Base-by-base conservation (phyloP, 2,888 invertebrate species). In the Melanargia galathea region DNA sequence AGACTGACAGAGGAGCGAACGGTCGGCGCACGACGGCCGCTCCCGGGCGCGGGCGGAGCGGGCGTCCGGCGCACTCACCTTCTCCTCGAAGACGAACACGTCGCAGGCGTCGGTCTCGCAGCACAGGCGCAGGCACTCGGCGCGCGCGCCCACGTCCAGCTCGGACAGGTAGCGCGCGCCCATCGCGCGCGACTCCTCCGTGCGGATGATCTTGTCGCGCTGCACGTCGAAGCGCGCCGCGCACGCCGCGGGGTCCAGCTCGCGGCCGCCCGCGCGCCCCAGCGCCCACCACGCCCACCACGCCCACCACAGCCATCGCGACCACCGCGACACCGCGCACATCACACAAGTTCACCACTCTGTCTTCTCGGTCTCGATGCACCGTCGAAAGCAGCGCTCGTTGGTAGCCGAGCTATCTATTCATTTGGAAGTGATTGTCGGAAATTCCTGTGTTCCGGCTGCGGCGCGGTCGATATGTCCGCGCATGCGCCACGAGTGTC, bases 11-110 rank as follows among this genome's bases (percentile, higher is more conserved):
- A n/a, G n/a, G n/a, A n/a, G n/a, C n/a, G n/a, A n/a, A n/a, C n/a
- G n/a, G n/a, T n/a, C n/a, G n/a, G 35, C 13, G 11, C 11, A 35
- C 4, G 11, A 35, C 11, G 13, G n/a, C n/a, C n/a, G n/a, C n/a
- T n/a, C n/a, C 24, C 2, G 24, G 13, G 7, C 13, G 30, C 26
- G n/a, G 13, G 5, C 26, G 26, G 2, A 16, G 5, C n/a, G n/a
- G n/a, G n/a, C n/a, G 16, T n/a, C 2, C n/a, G 13, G 13, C 6
- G 22, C 38, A n/a, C n/a, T 3, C 26, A 96, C 97, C 94, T 97
- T 97, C 80, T 97, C 96, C 83, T 98, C 97, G 80, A 96, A 98
- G 71, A 98, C 96, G 83, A 97, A 97, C 24, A 97, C 97, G 85
- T 98, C 97, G 84, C 98, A 98, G 67, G 93, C 88, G 56, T 95